phyloP scores from a whole-genome alignment of 2,888 invertebrate genomes.

The Temnothorax ravouxi region DNA sequence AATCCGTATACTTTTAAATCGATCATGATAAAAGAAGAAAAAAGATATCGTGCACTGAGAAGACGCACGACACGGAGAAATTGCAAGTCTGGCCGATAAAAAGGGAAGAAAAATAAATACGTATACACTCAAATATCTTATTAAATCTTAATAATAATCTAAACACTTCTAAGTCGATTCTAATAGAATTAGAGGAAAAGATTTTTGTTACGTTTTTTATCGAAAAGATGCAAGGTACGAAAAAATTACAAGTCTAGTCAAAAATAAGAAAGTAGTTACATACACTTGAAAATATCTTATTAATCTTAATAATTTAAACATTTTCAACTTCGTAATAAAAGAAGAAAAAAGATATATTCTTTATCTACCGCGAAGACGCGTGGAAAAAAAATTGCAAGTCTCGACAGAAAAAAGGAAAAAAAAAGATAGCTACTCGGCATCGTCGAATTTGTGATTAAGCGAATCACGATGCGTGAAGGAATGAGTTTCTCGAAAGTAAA shows the following conservation, averaged over 20 bases:
- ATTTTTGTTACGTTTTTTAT: too few relatives aligned
- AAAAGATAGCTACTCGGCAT: neutral
- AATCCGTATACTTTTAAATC: neutral
- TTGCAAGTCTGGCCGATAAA: too few relatives aligned
- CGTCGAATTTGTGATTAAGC: neutral
- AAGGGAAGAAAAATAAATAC: neutral
- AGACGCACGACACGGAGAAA: neutral
- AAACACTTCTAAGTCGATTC: too few relatives aligned
- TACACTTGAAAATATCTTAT: neutral
- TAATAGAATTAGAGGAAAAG: neutral
- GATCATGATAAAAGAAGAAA: neutral
- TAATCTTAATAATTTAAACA: neutral
- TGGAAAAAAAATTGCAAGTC: neutral
- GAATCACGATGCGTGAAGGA: constrained; percentile 12
- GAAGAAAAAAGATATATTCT: neutral
- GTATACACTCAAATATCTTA: neutral
- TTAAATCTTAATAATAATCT: neutral
- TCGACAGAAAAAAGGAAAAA: neutral
- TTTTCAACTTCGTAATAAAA: neutral
- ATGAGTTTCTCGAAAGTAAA: constrained; percentile 32
- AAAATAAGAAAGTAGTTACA: neutral
- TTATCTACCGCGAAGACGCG: neutral
- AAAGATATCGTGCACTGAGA: neutral
- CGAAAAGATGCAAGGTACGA: neutral
- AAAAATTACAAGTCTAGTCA: neutral